Conservation (phyloP, 2,888 invertebrate species). For the Thymelicus sylvestris region DNA sequence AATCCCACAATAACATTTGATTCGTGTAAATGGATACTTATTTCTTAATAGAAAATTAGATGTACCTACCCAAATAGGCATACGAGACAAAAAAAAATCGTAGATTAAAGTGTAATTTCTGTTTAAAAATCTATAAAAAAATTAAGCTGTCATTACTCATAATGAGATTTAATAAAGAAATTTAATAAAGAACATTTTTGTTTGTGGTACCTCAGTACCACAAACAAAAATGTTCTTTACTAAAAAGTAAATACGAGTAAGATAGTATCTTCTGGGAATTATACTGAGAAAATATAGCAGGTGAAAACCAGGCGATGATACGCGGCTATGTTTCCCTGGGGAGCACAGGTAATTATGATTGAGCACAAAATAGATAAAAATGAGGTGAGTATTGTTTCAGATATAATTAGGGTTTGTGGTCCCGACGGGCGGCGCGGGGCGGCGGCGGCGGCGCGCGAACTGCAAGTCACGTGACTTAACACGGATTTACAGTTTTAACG, state of each 20-base stretch:
- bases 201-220: not conserved
- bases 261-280: constrained; percentile 1
- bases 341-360: constrained; percentile 80
- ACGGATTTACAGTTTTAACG: constrained; percentile 43
- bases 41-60: too few relatives aligned
- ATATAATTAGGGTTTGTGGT: constrained; percentile 83
- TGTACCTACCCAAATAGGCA: too few relatives aligned
- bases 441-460: constrained; percentile 43
- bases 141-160: too few relatives aligned
- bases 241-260: constrained; percentile 10
- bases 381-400: constrained; percentile 79
- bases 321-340: constrained; percentile 72
- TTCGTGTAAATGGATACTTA: too few relatives aligned
- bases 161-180: too few relatives aligned
- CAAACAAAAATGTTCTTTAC: not conserved
- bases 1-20: too few relatives aligned
- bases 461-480: constrained; percentile 68
- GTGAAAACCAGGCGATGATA: constrained; percentile 66
- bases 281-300: constrained; percentile 44
- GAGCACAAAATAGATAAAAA: constrained; percentile 84
- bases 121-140: too few relatives aligned
- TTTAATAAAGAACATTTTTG: too few relatives aligned
- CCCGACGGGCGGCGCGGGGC: constrained; percentile 60
- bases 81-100: too few relatives aligned
- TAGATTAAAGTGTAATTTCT: too few relatives aligned